Percentiles rank a stretch among this genome's conserved stretches.
phyloP scores from a whole-genome alignment of 2,113 vertebrate species.

The Myanophis thanlyinensis region DNA sequence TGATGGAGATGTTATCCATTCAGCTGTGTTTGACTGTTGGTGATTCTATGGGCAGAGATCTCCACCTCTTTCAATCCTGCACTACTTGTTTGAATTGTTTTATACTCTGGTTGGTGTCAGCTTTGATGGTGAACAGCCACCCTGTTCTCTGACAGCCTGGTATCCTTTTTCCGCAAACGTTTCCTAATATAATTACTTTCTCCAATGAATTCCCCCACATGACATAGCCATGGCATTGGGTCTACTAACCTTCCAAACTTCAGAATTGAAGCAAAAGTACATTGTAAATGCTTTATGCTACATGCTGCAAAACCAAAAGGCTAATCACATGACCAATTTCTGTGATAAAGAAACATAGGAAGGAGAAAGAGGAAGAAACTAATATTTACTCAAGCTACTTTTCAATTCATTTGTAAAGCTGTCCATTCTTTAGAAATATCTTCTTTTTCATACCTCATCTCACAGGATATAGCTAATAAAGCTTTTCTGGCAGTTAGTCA shows the following conservation, averaged over 20 bases:
- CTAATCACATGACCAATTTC: neutral
- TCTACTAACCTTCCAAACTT: neutral
- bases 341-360: neutral
- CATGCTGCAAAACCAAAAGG: neutral
- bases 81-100: neutral
- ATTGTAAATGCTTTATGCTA: neutral
- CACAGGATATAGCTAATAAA: neutral
- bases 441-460: neutral
- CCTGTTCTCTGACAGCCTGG: neutral
- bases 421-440: neutral
- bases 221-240: neutral
- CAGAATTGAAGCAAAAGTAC: neutral
- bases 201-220: neutral
- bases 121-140: neutral
- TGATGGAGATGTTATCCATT: neutral
- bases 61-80: neutral
- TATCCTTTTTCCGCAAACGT: neutral
- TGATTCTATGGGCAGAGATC: neutral
- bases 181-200: neutral
- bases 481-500: neutral
- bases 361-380: neutral
- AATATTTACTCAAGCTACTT: neutral
- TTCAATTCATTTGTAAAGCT: constrained; percentile 10
- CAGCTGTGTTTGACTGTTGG: neutral
- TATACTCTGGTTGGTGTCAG: neutral